Evolutionary conservation across 2,888 invertebrate genomes (phyloP), one percentile per base, ranked within the genome.

Genomic region (Salticus scenicus): DNA sequence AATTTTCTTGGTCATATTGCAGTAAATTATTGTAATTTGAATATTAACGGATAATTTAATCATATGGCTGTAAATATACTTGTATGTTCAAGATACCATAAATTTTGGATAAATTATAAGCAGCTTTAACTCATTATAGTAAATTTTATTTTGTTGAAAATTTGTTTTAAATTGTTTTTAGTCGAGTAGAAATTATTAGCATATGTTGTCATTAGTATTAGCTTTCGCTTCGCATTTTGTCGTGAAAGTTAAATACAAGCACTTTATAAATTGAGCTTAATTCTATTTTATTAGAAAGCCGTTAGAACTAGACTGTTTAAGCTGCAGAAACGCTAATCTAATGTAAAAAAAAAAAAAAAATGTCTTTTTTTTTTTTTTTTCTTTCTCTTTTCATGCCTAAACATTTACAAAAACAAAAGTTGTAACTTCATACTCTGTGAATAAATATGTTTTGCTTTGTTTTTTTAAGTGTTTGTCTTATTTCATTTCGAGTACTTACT

Each of bases 371-470:
- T n/a, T n/a, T n/a, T n/a, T n/a, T n/a, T n/a, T n/a, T n/a, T n/a
- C n/a, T n/a, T n/a, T n/a, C n/a, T 71, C 57, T 51, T 76, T 75
- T 42, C 69, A 64, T 83, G 66, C 72, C 30, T 51, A 76, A 28
- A 24, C 47, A 83, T 71, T 47, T 28, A 33, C 24, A 37, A 37
- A 28, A 37, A 69, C 63, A 82, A 76, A 42, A 71, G 20, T 57
- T 76, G 70, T 70, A 70, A 74, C 81, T 81, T 81, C 81, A 74
- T 81, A 81, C 74, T 74, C 47, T 83, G 82, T 83, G 82, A 83
- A 83, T 83, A 83, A 83, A 83, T 82, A 82, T 82, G 82, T 81
- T 76, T 83, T 71, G 82, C 82, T 83, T 83, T 83, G 76, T 76
- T 51, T 77, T 30, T 5, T 51, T 27, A 8, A 37, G 7, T 37